These are phyloP conservation scores for Dolichopus griseipennis DNA, from an alignment of 2,888 invertebrate species.

Conservation along the genomic window DNA sequence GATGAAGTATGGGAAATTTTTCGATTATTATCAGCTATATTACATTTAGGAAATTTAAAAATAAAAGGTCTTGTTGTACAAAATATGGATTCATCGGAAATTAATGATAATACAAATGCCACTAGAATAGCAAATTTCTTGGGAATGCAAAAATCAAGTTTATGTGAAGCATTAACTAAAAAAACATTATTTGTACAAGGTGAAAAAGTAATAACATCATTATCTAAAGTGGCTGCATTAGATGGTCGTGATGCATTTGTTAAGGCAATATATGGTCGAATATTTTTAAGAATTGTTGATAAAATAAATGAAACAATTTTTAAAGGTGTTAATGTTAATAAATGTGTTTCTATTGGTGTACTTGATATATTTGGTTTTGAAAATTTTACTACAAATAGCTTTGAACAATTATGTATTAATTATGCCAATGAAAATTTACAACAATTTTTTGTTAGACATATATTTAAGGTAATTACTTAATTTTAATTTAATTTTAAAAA, in stretches of 20 bases:
- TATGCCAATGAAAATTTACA: constrained; percentile 94
- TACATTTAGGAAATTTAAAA: constrained; percentile 86
- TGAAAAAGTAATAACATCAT: constrained; percentile 66
- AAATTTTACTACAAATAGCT: constrained; percentile 84
- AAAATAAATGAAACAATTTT: constrained; percentile 82
- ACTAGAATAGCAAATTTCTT: constrained; percentile 62
- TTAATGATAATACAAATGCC: constrained; percentile 60
- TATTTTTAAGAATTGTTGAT: constrained; percentile 82
- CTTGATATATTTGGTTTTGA: constrained; percentile 97
- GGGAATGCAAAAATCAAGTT: constrained; percentile 58
- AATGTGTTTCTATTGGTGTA: constrained; percentile 73
- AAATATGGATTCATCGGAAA: constrained; percentile 82
- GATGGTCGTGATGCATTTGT: constrained; percentile 89
- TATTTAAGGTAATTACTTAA: constrained; percentile 61
- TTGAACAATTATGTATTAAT: constrained; percentile 94
- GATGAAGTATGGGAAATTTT: constrained; percentile 78
- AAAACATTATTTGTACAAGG: constrained; percentile 79
- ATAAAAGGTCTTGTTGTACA: constrained; percentile 66
- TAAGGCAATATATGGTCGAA: constrained; percentile 83
- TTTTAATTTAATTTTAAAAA: neutral
- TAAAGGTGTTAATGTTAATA: constrained; percentile 40
- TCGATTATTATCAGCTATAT: constrained; percentile 72
- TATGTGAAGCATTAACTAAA: constrained; percentile 73
- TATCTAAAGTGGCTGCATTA: constrained; percentile 65
- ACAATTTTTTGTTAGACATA: constrained; percentile 91